Evolutionary conservation across 2,888 invertebrate genomes (phyloP).

Genomic region (Dolichomitus sp.): DNA sequence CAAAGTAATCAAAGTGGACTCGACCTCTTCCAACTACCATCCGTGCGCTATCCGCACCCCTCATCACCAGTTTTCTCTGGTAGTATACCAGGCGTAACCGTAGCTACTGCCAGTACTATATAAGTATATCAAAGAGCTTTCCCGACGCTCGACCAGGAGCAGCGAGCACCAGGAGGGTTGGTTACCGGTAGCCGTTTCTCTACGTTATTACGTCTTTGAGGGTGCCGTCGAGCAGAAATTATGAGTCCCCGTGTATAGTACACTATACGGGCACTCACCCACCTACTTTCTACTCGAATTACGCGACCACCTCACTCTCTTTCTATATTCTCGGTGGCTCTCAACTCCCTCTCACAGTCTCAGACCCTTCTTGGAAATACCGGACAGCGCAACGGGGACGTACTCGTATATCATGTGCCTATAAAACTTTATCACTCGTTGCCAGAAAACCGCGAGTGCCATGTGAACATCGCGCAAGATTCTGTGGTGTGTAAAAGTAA

Average conservation of each 20-base stretch:
- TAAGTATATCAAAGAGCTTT: conserved; percentile 82
- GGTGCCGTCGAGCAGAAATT: conserved; percentile 82
- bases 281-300: conserved; percentile 82
- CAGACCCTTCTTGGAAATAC: conserved; percentile 51
- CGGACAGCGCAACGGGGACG: conserved; percentile 53
- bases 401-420: conserved; percentile 67
- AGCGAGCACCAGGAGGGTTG: conserved; percentile 67
- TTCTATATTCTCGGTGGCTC: conserved; percentile 48
- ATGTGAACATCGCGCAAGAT: conserved; percentile 39
- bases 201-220: conserved; percentile 81
- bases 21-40: conserved; percentile 75
- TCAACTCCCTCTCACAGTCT: conserved; percentile 59
- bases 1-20: conserved; percentile 82
- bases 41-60: conserved; percentile 53
- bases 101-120: conserved; percentile 71
- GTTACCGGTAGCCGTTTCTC: conserved; percentile 74
- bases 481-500: conserved; percentile 59
- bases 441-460: conserved; percentile 63
- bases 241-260: conserved; percentile 78
- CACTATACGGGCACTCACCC: conserved; percentile 76
- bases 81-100: conserved; percentile 53
- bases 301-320: conserved; percentile 72
- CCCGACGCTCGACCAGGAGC: conserved; percentile 53
- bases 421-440: conserved; percentile 71
- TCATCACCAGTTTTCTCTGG: conserved; percentile 64